Evolutionary conservation across 2,888 invertebrate species (phyloP).

Genomic region (Epinotia brunnichana): DNA sequence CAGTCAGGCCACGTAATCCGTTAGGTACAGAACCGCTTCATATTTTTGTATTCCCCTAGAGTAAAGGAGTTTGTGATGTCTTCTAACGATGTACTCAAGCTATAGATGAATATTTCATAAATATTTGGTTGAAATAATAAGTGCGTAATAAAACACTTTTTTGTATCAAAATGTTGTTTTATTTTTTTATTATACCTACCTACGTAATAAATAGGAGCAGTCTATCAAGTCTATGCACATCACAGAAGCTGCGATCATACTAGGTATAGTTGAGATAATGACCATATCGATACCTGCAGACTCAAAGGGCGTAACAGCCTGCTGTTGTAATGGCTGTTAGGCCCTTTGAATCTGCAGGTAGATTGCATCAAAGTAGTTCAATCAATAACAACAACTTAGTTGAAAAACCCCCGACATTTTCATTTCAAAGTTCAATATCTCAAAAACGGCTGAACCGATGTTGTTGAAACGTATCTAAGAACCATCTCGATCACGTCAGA

Average conservation of each 20-base stretch:
- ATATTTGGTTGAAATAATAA: conserved; percentile 84
- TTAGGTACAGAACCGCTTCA: conserved; percentile 78
- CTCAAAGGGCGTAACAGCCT: too few relatives aligned
- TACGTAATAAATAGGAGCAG: background rate
- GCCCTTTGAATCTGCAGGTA: too few relatives aligned
- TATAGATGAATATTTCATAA: conserved; percentile 80
- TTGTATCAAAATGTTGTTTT: conserved; percentile 66
- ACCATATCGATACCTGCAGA: too few relatives aligned
- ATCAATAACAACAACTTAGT: too few relatives aligned
- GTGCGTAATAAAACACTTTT: conserved; percentile 84
- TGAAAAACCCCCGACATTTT: too few relatives aligned
- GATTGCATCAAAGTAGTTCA: too few relatives aligned
- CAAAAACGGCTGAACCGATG: too few relatives aligned
- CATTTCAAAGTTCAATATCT: too few relatives aligned
- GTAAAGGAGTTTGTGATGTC: conserved; percentile 77
- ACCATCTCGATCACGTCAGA: too few relatives aligned
- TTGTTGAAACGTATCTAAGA: too few relatives aligned
- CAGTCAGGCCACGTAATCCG: conserved; percentile 54
- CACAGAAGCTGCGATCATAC: background rate
- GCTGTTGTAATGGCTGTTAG: too few relatives aligned
- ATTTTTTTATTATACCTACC: conserved; percentile 50
- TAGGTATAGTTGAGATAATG: too few relatives aligned
- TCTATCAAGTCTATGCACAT: background rate
- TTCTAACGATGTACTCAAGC: conserved; percentile 80
- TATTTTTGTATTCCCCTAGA: conserved; percentile 84